Evolutionary conservation across 2,797 vertebrate species (phyloP).

Genomic region (Dicrostonyx torquatus): DNA sequence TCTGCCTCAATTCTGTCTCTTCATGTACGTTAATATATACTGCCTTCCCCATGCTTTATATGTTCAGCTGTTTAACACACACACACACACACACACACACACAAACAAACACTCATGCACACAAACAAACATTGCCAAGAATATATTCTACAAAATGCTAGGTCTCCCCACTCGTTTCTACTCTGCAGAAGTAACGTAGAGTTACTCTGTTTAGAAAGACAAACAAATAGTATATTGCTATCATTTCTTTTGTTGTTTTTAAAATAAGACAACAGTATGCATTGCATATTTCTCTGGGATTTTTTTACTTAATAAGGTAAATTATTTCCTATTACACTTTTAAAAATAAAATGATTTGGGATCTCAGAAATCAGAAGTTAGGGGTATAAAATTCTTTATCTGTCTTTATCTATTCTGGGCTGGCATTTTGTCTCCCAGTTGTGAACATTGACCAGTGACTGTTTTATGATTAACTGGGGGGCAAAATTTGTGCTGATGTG

Average conservation of each 20-base stretch:
- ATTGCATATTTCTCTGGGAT: slow-evolving; percentile 34
- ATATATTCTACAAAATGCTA: not conserved
- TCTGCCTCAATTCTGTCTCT: slow-evolving; percentile 21
- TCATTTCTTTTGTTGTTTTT: not conserved
- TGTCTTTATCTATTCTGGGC: not conserved
- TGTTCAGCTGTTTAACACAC: not conserved
- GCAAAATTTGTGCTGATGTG: slow-evolving; percentile 76
- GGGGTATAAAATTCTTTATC: not conserved
- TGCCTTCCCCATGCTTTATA: not conserved
- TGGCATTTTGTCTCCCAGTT: slow-evolving; percentile 4
- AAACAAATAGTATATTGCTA: not conserved
- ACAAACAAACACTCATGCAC: not conserved
- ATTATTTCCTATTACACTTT: not conserved
- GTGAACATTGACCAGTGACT: slow-evolving; percentile 66
- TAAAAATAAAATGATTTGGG: not conserved
- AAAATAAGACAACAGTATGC: not conserved
- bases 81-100: rapidly evolving
- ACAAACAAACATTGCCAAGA: slow-evolving; percentile 14
- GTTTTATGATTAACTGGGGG: slow-evolving; percentile 81
- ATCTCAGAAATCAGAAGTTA: not conserved
- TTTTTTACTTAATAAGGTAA: slow-evolving; percentile 16
- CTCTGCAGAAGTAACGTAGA: not conserved
- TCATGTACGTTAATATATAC: not conserved
- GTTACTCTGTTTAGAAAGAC: not conserved
- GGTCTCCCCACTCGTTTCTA: not conserved